Evolutionary conservation across 2,888 invertebrate species (phyloP), one percentile per base, ranked within the genome.

Genomic region (Petrolisthes cinctipes): DNA sequence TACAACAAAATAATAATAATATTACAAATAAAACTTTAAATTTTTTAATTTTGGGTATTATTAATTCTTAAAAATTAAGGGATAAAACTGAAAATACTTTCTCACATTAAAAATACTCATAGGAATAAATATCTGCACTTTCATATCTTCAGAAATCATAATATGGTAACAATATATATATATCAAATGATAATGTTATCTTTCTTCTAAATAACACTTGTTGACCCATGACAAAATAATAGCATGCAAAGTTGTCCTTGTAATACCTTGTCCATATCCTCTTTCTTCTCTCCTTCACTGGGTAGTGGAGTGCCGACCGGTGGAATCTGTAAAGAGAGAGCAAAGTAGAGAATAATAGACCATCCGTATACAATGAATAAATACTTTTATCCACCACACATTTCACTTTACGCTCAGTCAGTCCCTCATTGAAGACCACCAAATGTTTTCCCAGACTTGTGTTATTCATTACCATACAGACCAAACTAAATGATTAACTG

Each of bases 231-330:
- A 84, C 83, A 89, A 88, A 66, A 82, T 71, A 80, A 53, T 54
- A 66, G 75, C 71, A 89, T 84, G 87, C 87, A 84, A 87, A 84
- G 83, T 87, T 82, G 82, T 86, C 87, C n/a, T 37, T 73, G 80
- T 89, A 91, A 93, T 94, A 95, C 95, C 95, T 95, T 94, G 92
- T 95, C 95, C 92, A 95, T 95, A 91, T 93, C 93, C 91, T 95
- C 93, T 92, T 93, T 94, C 91, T 95, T 95, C 91, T 95, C 95
- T 0, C 94, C 93, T 91, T 95, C 95, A 90, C 93, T 94, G 17
- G 95, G 93, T 91, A 93, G 93, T 4, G 93, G 93, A 6, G 92
- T 91, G 71, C 92, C 92, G 5, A 91, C 91, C 11, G 92, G 92
- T 37, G 92, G 92, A 37, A 92, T 87, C 92, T 92, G 83, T 37